These are phyloP conservation scores for Falco cherrug DNA, from an alignment of 2,797 vertebrate species.

Conservation along the genomic window DNA sequence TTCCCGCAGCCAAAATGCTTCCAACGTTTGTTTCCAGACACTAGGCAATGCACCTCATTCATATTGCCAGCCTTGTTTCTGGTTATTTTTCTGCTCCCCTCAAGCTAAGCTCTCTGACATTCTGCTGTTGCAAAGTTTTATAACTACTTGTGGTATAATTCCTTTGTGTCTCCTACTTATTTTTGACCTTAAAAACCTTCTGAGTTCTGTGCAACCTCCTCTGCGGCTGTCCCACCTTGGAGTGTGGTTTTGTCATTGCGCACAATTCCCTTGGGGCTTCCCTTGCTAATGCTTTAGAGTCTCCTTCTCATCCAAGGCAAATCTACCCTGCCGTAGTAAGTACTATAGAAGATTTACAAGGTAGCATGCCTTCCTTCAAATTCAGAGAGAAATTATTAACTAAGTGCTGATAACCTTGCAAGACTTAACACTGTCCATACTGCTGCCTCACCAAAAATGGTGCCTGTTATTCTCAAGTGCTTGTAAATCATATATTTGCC, in stretches of 20 bases:
- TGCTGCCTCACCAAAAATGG: not conserved
- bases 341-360: not conserved
- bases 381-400: not conserved
- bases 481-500: not conserved
- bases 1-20: not conserved
- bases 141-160: not conserved
- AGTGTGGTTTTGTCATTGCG: not conserved
- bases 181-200: conserved; percentile 32
- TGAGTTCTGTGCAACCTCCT: not conserved
- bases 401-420: not conserved
- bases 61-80: not conserved
- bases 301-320: not conserved
- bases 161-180: not conserved
- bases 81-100: not conserved
- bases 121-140: conserved; percentile 16
- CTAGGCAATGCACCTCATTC: not conserved
- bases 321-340: not conserved
- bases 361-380: not conserved
- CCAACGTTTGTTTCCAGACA: not conserved
- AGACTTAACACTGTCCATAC: not conserved
- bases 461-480: not conserved
- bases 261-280: not conserved
- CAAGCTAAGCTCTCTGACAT: not conserved
- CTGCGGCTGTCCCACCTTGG: not conserved
- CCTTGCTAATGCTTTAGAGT: conserved; percentile 1